These are phyloP conservation scores for Aleadryas rufinucha DNA, from an alignment of 2,113 vertebrate genomes.

Conservation along the genomic window DNA sequence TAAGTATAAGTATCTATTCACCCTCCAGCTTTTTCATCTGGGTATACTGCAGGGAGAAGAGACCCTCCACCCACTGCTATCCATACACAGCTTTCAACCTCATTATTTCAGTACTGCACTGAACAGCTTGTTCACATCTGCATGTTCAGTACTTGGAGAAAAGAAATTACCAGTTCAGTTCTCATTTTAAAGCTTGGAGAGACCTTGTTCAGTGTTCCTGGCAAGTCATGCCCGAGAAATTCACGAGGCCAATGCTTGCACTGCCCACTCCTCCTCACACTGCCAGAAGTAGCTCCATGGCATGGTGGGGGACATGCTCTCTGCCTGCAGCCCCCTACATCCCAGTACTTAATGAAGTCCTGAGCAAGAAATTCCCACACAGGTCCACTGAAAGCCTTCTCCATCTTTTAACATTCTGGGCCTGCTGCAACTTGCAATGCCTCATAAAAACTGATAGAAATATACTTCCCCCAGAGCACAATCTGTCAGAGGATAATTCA, in stretches of 20 bases:
- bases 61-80: not conserved
- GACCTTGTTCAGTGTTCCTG: not conserved
- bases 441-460: not conserved
- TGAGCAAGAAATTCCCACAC: not conserved
- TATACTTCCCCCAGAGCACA: not conserved
- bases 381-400: not conserved
- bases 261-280: rapidly evolving
- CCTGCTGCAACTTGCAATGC: not conserved
- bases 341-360: not conserved
- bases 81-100: not conserved
- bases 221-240: rapidly evolving
- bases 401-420: not conserved
- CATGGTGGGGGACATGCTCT: rapidly evolving
- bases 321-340: rapidly evolving
- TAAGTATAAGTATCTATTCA: not conserved
- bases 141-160: rapidly evolving
- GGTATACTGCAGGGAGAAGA: not conserved
- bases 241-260: rapidly evolving
- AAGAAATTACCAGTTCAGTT: not conserved
- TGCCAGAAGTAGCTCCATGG: rapidly evolving
- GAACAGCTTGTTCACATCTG: not conserved
- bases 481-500: not conserved
- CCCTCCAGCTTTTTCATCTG: not conserved
- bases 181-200: not conserved
- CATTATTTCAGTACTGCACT: not conserved